Percentiles rank a stretch among this genome's conserved stretches.
phyloP scores from a whole-genome alignment of 2,113 vertebrate species.

The Caranx ignobilis region DNA sequence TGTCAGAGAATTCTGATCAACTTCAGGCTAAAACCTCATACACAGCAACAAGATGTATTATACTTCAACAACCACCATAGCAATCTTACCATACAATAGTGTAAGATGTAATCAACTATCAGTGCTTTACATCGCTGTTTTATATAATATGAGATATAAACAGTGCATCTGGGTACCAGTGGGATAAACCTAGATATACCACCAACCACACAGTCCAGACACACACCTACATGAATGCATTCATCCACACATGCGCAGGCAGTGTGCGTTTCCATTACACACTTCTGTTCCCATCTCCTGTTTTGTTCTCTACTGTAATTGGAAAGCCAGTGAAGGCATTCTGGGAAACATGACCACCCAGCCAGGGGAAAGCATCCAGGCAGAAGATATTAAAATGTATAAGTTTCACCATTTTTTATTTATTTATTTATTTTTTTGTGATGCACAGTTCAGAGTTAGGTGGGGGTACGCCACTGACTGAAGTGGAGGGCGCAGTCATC shows the following conservation, averaged over 20 bases:
- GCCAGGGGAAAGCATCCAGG: conserved; percentile 53
- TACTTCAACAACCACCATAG: conserved; percentile 7
- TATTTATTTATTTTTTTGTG: not conserved
- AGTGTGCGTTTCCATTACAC: conserved; percentile 44
- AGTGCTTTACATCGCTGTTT: conserved; percentile 19
- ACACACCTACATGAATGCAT: conserved; percentile 24
- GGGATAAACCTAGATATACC: conserved; percentile 28
- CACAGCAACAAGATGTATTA: not conserved
- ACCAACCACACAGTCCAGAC: conserved; percentile 5
- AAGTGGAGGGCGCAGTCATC: conserved; percentile 45
- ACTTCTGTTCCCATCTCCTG: conserved; percentile 54
- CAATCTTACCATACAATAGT: conserved; percentile 16
- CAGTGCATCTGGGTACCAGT: conserved; percentile 3
- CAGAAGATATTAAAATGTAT: conserved; percentile 74
- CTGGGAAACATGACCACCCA: conserved; percentile 47
- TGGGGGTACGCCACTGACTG: not conserved
- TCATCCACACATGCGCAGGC: conserved; percentile 36
- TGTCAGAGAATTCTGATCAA: conserved; percentile 27
- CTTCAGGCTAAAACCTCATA: conserved; percentile 29
- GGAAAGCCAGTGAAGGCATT: conserved; percentile 68
- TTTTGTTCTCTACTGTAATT: conserved; percentile 67
- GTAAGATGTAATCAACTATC: conserved; percentile 24
- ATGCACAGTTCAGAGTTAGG: conserved; percentile 23
- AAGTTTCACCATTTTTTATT: conserved; percentile 50
- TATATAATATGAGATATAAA: conserved; percentile 30